A percentile compares a stretch with the other conserved stretches of the same genome.
These are phyloP conservation scores for Tyria jacobaeae DNA, from an alignment of 2,888 invertebrate genomes.

Conservation along the genomic window DNA sequence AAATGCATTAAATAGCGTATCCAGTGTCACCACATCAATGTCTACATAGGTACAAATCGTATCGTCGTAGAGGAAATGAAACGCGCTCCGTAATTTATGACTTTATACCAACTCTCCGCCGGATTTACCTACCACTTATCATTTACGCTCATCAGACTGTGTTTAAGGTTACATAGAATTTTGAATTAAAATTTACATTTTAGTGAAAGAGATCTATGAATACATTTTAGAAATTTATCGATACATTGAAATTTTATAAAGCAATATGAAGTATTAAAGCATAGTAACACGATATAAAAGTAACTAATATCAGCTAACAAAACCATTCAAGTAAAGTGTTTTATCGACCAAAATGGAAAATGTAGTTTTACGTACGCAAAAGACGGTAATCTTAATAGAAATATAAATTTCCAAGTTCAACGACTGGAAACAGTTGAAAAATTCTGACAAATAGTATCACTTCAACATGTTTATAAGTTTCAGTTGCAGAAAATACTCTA, in stretches of 20 bases:
- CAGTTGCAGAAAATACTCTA: slow-evolving; percentile 44
- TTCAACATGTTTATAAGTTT: slow-evolving; percentile 51
- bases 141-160: slow-evolving; percentile 69
- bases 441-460: slow-evolving; percentile 49
- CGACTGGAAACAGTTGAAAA: slow-evolving; percentile 30
- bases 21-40: slow-evolving; percentile 46
- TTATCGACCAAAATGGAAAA: background rate
- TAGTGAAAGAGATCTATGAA: background rate
- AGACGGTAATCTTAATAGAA: slow-evolving; percentile 5
- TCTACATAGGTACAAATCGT: slow-evolving; percentile 71
- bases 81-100: slow-evolving; percentile 79
- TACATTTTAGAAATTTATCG: background rate
- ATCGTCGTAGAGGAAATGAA: slow-evolving; percentile 84
- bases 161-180: slow-evolving; percentile 54
- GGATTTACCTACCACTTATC: slow-evolving; percentile 79
- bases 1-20: slow-evolving; percentile 28
- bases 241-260: background rate
- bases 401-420: slow-evolving; percentile 9
- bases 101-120: slow-evolving; percentile 67
- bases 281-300: too few relatives aligned
- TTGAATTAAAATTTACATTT: slow-evolving; percentile 31
- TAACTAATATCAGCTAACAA: slow-evolving; percentile 1
- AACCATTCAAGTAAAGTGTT: background rate
- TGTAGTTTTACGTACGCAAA: slow-evolving; percentile 4
- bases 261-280: background rate